Evolutionary conservation across 2,113 vertebrate species (phyloP).

Genomic region (Leiothrix lutea): DNA sequence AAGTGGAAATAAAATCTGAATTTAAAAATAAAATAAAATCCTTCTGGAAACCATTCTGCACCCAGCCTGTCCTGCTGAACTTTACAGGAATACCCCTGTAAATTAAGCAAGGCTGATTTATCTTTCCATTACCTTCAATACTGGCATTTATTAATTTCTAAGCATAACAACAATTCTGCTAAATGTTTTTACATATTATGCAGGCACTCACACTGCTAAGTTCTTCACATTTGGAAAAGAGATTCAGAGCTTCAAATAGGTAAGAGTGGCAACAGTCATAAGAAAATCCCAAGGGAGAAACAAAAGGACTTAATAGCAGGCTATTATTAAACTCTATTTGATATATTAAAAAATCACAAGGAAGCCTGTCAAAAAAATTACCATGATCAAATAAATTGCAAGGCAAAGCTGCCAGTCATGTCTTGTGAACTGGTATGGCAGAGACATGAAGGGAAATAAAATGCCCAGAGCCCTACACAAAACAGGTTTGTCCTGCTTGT

Average conservation of each 20-base stretch:
- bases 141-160: background rate
- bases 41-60: background rate
- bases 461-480: background rate
- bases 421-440: background rate
- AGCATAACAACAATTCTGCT: slow-evolving; percentile 10
- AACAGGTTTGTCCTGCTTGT: background rate
- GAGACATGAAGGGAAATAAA: background rate
- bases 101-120: background rate
- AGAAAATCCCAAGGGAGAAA: slow-evolving; percentile 60
- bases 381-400: slow-evolving; percentile 64
- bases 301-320: slow-evolving; percentile 63
- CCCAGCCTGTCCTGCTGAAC: background rate
- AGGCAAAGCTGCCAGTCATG: slow-evolving; percentile 59
- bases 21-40: background rate
- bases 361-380: slow-evolving; percentile 69
- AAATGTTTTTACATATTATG: slow-evolving; percentile 9
- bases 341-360: slow-evolving; percentile 70
- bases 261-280: slow-evolving; percentile 39
- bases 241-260: slow-evolving; percentile 32
- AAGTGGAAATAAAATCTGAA: background rate
- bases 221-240: slow-evolving; percentile 48
- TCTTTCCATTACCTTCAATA: background rate
- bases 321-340: slow-evolving; percentile 71
- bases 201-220: background rate
- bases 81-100: background rate